A percentile compares a stretch with the other conserved stretches of the same genome.
These are phyloP conservation scores for Zaprionus capensis DNA, from an alignment of 1,140 invertebrate genomes.

Conservation along the genomic window DNA sequence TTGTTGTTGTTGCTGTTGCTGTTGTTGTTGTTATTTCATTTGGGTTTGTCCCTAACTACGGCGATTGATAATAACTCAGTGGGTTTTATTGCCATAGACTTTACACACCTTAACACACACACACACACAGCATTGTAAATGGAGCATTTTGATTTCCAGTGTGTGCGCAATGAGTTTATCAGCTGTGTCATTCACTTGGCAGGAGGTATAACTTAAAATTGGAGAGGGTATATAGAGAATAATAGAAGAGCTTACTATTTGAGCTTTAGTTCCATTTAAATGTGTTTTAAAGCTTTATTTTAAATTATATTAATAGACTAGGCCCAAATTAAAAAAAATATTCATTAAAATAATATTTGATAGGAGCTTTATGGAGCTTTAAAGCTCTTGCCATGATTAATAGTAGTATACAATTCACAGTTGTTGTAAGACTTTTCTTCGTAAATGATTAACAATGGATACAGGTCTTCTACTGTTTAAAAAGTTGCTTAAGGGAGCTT, in stretches of 20 bases:
- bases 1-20: slow-evolving; percentile 15
- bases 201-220: background rate
- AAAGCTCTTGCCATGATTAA: no score
- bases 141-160: slow-evolving; percentile 63
- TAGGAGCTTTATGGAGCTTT: no score
- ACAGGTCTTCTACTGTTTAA: no score
- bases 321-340: no score
- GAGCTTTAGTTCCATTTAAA: background rate
- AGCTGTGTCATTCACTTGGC: slow-evolving; percentile 1
- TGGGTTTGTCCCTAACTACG: slow-evolving; percentile 38
- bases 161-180: background rate
- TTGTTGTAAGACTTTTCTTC: no score
- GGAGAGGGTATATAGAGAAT: background rate
- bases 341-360: no score
- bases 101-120: slow-evolving; percentile 50
- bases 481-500: no score
- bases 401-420: no score
- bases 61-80: slow-evolving; percentile 74
- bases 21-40: slow-evolving; percentile 14
- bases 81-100: slow-evolving; percentile 61
- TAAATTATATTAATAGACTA: no score
- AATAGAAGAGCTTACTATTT: background rate
- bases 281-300: background rate
- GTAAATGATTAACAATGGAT: no score
- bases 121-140: slow-evolving; percentile 52